Base-by-base conservation (phyloP, 2,888 invertebrate species). In the Petrophora chlorosata region DNA sequence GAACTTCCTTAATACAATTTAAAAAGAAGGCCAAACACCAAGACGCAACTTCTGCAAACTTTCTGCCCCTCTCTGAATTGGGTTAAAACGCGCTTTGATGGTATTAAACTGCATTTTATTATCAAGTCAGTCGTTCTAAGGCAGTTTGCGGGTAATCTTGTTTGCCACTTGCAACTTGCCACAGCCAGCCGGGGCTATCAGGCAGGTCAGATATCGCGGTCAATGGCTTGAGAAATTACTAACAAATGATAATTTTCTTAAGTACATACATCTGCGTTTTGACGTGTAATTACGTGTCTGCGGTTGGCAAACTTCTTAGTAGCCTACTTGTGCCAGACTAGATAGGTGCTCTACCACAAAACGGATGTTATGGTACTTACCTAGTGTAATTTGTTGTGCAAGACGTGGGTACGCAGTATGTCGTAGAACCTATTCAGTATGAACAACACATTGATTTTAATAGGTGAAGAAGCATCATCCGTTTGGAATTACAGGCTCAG, bases 191-290 rank as follows among this genome's bases (percentile, higher is more conserved):
- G 65, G 41, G 73, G 77, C 76, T 68, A 75, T 75, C 64, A 65
- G 71, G 64, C 78, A 71, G 73, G 75, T 76, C 72, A 59, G 57
- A 65, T 62, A 75, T 82, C 73, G 76, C 72, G 82, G 84, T 73
- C 80, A 78, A 72, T 75, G 80, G 70, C 78, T 76, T 66, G 71
- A 76, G 76, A 77, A 75, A 78, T 75, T 79, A 73, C 72, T 42
- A 28, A 22, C 56, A 63, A 61, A 65, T 48, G 50, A 59, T 64
- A 56, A 65, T 63, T 68, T 64, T 64, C 48, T 44, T 52, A 41
- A 45, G 50, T 38, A n/a, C n/a, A n/a, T 43, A 54, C 63, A 60
- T 66, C 59, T 59, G 53, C 51, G 38, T 42, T 57, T 60, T 59
- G 57, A 59, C 48, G 56, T 51, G 47, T 61, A 56, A 56, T 48